These are phyloP conservation scores for Crotalus adamanteus DNA, from an alignment of 2,797 vertebrate species.

Conservation along the genomic window DNA sequence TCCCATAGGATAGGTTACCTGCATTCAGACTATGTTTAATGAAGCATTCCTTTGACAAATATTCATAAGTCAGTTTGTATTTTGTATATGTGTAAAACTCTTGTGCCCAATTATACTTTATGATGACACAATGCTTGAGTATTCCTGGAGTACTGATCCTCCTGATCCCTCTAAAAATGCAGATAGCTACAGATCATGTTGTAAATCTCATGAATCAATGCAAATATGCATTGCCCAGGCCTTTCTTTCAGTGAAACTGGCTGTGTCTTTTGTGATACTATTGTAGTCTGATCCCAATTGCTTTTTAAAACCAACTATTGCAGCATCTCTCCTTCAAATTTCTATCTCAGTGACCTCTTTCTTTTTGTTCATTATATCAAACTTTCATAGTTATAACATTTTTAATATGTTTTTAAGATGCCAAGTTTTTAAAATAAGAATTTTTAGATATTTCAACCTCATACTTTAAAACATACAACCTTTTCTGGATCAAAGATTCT, in stretches of 20 bases:
- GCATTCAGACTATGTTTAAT: neutral
- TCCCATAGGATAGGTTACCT: neutral
- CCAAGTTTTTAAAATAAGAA: neutral
- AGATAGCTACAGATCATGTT: neutral
- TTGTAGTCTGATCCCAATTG: neutral
- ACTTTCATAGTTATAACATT: neutral
- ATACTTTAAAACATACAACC: neutral
- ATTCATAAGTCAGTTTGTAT: neutral
- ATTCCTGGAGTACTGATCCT: neutral
- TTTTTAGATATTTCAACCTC: neutral
- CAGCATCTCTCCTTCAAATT: neutral
- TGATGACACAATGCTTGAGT: neutral
- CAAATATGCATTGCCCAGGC: neutral
- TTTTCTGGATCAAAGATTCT: neutral
- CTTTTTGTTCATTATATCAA: neutral
- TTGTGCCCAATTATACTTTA: neutral
- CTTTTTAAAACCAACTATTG: neutral
- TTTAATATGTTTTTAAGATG: neutral
- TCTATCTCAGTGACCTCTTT: neutral
- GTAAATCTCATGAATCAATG: constrained; percentile 1
- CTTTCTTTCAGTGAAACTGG: neutral
- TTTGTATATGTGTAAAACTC: neutral
- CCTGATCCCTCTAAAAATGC: neutral
- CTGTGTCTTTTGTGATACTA: neutral
- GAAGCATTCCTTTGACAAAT: neutral